Evolutionary conservation across 2,113 vertebrate genomes (phyloP).

Genomic region (Anas platyrhynchos): DNA sequence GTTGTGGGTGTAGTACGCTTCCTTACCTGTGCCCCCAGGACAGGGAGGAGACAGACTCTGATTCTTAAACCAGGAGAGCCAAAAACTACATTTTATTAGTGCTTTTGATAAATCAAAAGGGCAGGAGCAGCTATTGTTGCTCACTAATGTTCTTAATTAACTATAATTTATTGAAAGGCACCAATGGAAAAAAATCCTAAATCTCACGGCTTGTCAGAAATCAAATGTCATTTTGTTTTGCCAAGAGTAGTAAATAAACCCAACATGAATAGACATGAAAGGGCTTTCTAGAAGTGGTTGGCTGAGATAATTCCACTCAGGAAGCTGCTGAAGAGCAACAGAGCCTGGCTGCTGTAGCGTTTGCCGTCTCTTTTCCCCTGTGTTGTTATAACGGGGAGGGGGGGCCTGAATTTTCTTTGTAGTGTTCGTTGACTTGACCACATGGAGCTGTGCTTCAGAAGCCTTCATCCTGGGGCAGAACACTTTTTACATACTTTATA

Average conservation of each 20-base stretch:
- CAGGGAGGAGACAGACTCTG: neutral
- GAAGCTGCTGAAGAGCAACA: constrained; percentile 1
- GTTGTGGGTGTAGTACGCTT: neutral
- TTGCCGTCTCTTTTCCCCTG: neutral
- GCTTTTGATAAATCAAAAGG: neutral
- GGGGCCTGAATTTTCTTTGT: neutral
- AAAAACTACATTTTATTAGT: neutral
- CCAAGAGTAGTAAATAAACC: constrained; percentile 5
- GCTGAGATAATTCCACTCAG: neutral
- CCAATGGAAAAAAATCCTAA: neutral
- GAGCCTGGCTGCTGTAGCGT: neutral
- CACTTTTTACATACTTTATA: neutral
- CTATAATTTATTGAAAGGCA: neutral
- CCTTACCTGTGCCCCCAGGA: neutral
- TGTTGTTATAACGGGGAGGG: neutral
- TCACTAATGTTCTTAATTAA: neutral
- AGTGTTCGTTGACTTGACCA: neutral
- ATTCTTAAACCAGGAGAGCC: accelerated
- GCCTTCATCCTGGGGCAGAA: neutral
- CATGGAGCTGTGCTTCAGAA: neutral
- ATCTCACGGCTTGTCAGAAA: neutral
- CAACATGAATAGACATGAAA: neutral
- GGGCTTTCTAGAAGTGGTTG: neutral
- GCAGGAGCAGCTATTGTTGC: neutral
- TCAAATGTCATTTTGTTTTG: neutral